Evolutionary conservation across 2,888 invertebrate species (phyloP).

Genomic region (Limenitis arthemis): DNA sequence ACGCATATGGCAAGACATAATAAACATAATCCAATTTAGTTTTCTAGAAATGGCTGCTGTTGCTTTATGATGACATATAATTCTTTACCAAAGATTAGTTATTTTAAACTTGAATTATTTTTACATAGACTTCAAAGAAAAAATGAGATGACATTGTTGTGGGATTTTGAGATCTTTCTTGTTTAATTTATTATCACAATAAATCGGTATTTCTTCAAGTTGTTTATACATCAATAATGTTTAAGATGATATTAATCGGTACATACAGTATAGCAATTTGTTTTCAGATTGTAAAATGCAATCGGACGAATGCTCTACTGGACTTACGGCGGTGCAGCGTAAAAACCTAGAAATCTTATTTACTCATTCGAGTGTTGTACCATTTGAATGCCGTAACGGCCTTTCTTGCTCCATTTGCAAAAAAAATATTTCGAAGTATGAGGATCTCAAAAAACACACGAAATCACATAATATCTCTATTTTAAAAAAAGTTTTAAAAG

Average conservation of each 20-base stretch:
- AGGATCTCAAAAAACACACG: constrained; percentile 29
- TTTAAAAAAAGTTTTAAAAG: constrained; percentile 11
- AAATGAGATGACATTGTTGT: too few relatives aligned
- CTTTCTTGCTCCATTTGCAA: constrained; percentile 31
- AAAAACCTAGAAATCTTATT: constrained; percentile 31
- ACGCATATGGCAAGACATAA: constrained; percentile 67
- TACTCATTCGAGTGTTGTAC: constrained; percentile 31
- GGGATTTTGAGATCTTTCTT: too few relatives aligned
- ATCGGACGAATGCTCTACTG: constrained; percentile 21
- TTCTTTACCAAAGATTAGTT: constrained; percentile 4
- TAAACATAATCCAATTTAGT: constrained; percentile 36
- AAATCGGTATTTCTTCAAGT: not conserved
- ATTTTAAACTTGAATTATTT: not conserved
- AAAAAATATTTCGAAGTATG: constrained; percentile 20
- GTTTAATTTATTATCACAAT: not conserved
- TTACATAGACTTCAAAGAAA: too few relatives aligned
- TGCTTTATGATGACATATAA: too few relatives aligned
- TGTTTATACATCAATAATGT: not conserved
- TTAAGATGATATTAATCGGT: not conserved
- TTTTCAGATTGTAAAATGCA: constrained; percentile 34
- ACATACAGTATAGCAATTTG: constrained; percentile 30
- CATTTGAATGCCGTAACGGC: constrained; percentile 31
- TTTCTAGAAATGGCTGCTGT: not conserved
- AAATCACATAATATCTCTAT: constrained; percentile 27
- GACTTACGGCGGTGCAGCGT: constrained; percentile 28